Base-by-base conservation (phyloP, 2,797 vertebrate species). In the Sebastolobus altivelis region DNA sequence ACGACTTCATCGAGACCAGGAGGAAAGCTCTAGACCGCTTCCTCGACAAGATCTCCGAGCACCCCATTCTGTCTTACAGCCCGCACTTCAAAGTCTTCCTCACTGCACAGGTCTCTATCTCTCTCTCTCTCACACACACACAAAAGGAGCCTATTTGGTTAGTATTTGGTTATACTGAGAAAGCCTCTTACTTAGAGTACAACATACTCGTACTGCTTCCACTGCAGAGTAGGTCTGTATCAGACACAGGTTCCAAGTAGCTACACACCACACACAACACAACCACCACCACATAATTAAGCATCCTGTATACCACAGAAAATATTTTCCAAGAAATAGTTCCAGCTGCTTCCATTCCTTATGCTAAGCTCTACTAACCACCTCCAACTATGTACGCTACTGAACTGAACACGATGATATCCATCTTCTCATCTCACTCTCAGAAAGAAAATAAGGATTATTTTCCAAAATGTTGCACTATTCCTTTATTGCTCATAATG, bases 1-100 rank as follows among this genome's bases (percentile, higher is more conserved):
- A 97, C 1, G 96, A 98, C 92, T 99, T 99, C 93, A 98, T 99
- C 9, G 97, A 98, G 92, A 99, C 97, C 5, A 96, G 98, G 75
- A 96, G 95, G 89, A 98, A 95, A 90, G 98, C 98, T 2, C 92
- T 99, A 31, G 96, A 98, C 87, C 97, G 95, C 71, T 99, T 99
- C 92, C 95, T 99, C 90, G 96, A 96, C 88, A 96, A 95, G 75
- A 95, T 98, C 76, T 96, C 97, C 2, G 97, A 97, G 87, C 99
- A 99, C 81, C 97, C 98, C 38, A 96, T 98, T 88, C 95, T 99
- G 88, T 98, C 98, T 80, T 96, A 93, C 94, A 97, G 95, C 91
- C 95, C 96, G 65, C 96, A 97, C 93, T 95, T 99, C 80, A 97
- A 97, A 93, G 88, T 98, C 90, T 99, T 99, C 91, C 97, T 99